Percentiles rank a stretch among this genome's conserved stretches.
Evolutionary conservation across 2,797 vertebrate species (phyloP).

Genomic region (Esox masquinongy): DNA sequence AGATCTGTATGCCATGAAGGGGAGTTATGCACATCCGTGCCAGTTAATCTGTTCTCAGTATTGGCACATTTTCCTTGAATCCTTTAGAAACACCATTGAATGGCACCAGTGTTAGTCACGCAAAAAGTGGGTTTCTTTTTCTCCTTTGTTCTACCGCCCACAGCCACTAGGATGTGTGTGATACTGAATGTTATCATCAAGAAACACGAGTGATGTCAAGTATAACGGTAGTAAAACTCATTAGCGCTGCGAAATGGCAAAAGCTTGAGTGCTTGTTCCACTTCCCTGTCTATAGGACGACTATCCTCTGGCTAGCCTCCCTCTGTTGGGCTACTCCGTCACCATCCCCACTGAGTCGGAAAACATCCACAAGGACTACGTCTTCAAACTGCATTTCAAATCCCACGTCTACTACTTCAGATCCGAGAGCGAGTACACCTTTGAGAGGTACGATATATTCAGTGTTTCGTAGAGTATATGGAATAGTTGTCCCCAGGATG

Average conservation of each 20-base stretch:
- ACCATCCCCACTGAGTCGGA: conserved; percentile 91
- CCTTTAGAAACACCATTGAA: not conserved
- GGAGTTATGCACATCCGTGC: conserved; percentile 28
- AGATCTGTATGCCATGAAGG: conserved; percentile 31
- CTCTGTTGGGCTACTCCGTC: conserved; percentile 93
- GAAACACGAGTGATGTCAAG: not conserved
- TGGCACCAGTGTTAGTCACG: not conserved
- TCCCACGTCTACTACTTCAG: conserved; percentile 98
- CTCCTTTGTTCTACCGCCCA: too few relatives aligned
- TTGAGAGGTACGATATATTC: conserved; percentile 82
- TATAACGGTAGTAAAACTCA: not conserved
- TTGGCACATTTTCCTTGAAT: not conserved
- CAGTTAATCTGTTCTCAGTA: not conserved
- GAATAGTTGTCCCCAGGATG: not conserved
- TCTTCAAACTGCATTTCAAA: conserved; percentile 99
- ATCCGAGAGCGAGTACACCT: conserved; percentile 95
- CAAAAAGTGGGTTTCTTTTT: not conserved
- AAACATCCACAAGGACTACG: conserved; percentile 97
- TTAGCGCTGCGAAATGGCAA: not conserved
- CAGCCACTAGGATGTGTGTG: not conserved
- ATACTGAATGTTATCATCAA: not conserved
- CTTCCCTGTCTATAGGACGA: conserved; percentile 80
- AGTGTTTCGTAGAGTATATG: not conserved
- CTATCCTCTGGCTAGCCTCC: conserved; percentile 96
- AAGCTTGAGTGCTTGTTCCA: not conserved